Percentiles rank a stretch among this genome's conserved stretches.
Conservation (phyloP, 1,140 invertebrate species). For the Bombus affinis region DNA sequence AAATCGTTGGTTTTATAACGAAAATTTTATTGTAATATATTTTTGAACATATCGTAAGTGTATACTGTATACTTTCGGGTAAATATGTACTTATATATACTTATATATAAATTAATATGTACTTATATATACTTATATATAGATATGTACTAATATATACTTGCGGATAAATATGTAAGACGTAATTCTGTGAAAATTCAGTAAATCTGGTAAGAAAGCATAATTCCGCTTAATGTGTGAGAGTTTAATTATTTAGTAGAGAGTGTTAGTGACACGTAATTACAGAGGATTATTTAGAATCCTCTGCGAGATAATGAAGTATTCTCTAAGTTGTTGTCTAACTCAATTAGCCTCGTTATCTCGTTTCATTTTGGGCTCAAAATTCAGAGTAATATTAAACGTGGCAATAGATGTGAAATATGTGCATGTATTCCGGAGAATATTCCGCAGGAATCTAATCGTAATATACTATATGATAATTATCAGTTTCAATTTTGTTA, state of each 20-base stretch:
- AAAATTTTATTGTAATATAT: neutral
- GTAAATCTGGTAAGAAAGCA: neutral
- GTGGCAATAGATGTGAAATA: neutral
- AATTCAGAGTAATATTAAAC: neutral
- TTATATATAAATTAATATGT: too few species aligned
- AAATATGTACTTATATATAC: too few species aligned
- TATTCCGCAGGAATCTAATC: too few species aligned
- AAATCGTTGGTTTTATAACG: neutral
- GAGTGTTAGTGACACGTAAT: neutral
- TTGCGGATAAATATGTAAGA: too few species aligned
- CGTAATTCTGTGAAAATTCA: neutral
- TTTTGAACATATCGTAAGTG: neutral
- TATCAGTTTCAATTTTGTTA: neutral
- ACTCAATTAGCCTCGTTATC: neutral
- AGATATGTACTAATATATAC: too few species aligned
- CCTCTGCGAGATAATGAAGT: neutral
- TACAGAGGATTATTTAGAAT: neutral
- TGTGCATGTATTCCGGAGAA: neutral
- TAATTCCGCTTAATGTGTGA: neutral
- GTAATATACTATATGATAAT: too few species aligned
- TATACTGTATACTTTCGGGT: too few species aligned
- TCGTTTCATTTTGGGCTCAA: neutral
- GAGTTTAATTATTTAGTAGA: neutral
- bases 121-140: too few species aligned
- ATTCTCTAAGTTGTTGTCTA: neutral